These are phyloP conservation scores for Stramonita haemastoma DNA, from an alignment of 2,888 invertebrate species.

Conservation along the genomic window DNA sequence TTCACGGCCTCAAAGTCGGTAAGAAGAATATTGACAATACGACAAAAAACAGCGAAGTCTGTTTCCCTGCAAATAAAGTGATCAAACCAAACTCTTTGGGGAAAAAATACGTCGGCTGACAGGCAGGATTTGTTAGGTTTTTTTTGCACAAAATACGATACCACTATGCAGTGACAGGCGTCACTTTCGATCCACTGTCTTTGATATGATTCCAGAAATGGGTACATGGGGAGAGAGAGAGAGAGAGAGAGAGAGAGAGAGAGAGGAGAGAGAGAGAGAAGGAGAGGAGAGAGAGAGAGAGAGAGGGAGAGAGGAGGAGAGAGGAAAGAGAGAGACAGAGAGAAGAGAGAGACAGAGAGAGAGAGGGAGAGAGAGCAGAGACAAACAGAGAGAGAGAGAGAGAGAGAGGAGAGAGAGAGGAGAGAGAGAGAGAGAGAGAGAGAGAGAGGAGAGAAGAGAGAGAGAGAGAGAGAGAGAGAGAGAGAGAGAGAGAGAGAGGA, in stretches of 20 bases:
- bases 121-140: too few relatives aligned
- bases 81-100: too few relatives aligned
- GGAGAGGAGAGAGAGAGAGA: background rate
- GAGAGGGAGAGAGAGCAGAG: background rate
- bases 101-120: too few relatives aligned
- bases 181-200: too few relatives aligned
- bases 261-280: constrained; percentile 1
- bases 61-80: too few relatives aligned
- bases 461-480: background rate
- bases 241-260: background rate
- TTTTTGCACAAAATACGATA: too few relatives aligned
- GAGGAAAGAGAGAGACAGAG: background rate
- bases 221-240: too few relatives aligned
- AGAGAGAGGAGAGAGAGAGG: background rate
- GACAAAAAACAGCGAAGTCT: too few relatives aligned
- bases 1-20: too few relatives aligned
- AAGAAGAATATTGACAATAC: too few relatives aligned
- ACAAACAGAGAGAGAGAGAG: background rate
- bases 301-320: background rate
- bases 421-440: background rate
- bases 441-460: background rate
- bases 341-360: background rate
- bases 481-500: background rate
- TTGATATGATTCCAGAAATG: too few relatives aligned
- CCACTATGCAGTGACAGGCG: too few relatives aligned